phyloP scores from a whole-genome alignment of 2,888 invertebrate species.

The Ichneumon xanthorius region DNA sequence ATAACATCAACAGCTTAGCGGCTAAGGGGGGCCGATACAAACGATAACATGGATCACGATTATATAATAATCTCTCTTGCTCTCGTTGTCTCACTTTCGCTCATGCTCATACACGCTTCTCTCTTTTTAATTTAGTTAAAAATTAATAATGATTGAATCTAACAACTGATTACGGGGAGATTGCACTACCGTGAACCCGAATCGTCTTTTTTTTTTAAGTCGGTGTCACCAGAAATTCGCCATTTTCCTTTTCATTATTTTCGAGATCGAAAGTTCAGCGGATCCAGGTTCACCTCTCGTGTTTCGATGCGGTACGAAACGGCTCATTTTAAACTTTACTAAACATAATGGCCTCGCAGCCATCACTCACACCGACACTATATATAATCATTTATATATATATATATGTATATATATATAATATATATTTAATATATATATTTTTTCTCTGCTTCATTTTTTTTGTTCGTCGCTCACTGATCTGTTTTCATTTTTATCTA shows the following conservation, averaged over 20 bases:
- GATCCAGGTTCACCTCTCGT: constrained; percentile 39
- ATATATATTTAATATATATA: constrained; percentile 58
- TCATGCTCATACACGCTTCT: constrained; percentile 28
- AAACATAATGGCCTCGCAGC: constrained; percentile 36
- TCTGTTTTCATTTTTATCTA: constrained; percentile 68
- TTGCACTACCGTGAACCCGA: constrained; percentile 81
- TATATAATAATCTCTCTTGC: constrained; percentile 76
- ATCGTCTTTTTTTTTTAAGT: constrained; percentile 45
- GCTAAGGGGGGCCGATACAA: constrained; percentile 79
- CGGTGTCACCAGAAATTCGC: constrained; percentile 48
- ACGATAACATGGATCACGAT: constrained; percentile 84
- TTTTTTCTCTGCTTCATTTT: constrained; percentile 70
- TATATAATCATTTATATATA: constrained; percentile 55
- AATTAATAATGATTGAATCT: constrained; percentile 82
- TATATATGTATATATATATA: constrained; percentile 50
- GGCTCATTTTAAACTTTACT: constrained; percentile 44
- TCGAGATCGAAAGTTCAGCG: constrained; percentile 47
- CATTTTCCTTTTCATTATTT: constrained; percentile 22
- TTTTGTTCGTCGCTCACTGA: constrained; percentile 77
- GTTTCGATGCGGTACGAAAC: constrained; percentile 60
- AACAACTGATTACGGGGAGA: constrained; percentile 82
- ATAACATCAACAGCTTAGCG: constrained; percentile 84
- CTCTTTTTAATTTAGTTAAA: constrained; percentile 70
- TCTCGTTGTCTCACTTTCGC: constrained; percentile 13
- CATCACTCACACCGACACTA: constrained; percentile 71